Evolutionary conservation across 2,113 vertebrate genomes (phyloP).

Genomic region (Campylomormyrus tamandua): DNA sequence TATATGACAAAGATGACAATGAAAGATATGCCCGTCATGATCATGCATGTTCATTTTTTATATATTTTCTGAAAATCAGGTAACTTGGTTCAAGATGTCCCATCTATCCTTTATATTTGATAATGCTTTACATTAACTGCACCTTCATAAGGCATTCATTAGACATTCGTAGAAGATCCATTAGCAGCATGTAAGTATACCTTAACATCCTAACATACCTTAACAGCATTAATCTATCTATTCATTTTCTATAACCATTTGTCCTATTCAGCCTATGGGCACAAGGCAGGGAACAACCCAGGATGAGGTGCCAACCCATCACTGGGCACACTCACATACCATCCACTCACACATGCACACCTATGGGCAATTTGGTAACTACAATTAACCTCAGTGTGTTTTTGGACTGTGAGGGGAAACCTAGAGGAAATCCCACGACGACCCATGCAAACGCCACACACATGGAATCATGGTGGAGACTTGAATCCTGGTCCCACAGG

Average conservation of each 20-base stretch:
- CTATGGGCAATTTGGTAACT: neutral
- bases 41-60: neutral
- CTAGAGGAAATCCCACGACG: too few species aligned
- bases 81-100: neutral
- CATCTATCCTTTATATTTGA: neutral
- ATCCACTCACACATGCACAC: neutral
- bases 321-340: neutral
- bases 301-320: too few species aligned
- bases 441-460: neutral
- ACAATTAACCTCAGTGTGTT: neutral
- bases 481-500: neutral
- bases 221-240: neutral
- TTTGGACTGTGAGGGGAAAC: neutral
- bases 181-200: neutral
- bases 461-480: neutral
- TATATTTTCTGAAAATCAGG: neutral
- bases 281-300: too few species aligned
- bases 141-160: neutral
- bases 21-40: neutral
- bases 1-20: neutral
- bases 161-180: neutral
- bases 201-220: neutral
- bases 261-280: too few species aligned
- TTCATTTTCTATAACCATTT: too few species aligned
- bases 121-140: neutral